phyloP scores from a whole-genome alignment of 2,888 invertebrate species.

The Ischnus inquisitorius region DNA sequence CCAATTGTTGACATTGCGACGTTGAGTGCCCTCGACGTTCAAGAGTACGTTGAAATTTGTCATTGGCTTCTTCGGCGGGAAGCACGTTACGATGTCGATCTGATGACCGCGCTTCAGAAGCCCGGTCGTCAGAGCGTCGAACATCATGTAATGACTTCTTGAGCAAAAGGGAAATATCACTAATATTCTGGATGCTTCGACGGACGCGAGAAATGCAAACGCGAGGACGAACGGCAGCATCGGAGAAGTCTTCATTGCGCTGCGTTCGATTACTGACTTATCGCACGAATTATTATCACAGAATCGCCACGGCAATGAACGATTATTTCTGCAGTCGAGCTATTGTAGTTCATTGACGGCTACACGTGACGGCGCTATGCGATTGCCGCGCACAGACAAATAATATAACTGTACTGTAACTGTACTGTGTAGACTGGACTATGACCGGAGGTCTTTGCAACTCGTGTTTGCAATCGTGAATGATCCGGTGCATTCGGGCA shows the following conservation, averaged over 20 bases:
- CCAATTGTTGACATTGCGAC: slow-evolving; percentile 63
- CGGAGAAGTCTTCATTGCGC: slow-evolving; percentile 29
- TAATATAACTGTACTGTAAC: too few species aligned
- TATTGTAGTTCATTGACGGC: too few species aligned
- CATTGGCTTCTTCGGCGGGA: slow-evolving; percentile 65
- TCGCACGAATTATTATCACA: neutral
- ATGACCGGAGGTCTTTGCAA: neutral
- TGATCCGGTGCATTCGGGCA: neutral
- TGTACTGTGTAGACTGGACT: too few species aligned
- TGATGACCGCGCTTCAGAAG: slow-evolving; percentile 85
- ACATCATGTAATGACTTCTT: slow-evolving; percentile 86
- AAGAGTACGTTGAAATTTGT: slow-evolving; percentile 68
- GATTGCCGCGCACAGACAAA: too few species aligned
- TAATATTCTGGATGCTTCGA: slow-evolving; percentile 74
- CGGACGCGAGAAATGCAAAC: slow-evolving; percentile 12
- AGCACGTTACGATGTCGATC: slow-evolving; percentile 78
- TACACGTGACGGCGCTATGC: too few species aligned
- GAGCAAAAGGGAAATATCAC: slow-evolving; percentile 85
- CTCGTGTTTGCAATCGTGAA: neutral
- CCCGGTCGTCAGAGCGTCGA: slow-evolving; percentile 83
- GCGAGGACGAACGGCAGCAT: slow-evolving; percentile 3
- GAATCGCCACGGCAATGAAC: too few species aligned
- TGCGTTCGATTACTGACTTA: neutral
- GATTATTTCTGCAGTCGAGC: too few species aligned
- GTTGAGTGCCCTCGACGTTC: slow-evolving; percentile 62